Evolutionary conservation across 2,113 vertebrate species (phyloP).

Genomic region (Blennius ocellaris): DNA sequence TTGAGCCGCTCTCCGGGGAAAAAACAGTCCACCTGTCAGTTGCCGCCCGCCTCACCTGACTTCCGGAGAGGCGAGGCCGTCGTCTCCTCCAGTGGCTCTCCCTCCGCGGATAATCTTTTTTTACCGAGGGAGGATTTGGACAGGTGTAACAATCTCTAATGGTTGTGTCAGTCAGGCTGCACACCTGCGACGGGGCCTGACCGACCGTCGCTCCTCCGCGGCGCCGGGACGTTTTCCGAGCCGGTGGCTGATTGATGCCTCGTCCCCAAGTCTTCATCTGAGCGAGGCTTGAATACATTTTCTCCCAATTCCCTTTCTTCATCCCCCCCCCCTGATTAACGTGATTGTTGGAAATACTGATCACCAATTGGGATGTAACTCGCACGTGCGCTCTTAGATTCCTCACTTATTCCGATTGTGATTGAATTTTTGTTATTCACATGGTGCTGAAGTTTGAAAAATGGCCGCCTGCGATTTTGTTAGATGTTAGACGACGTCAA

Average conservation of each 20-base stretch:
- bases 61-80: conserved; percentile 29
- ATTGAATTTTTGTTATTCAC: conserved; percentile 67
- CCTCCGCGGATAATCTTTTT: conserved; percentile 67
- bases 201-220: conserved; percentile 14
- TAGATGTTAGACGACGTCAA: conserved; percentile 75
- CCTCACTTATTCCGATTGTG: no score
- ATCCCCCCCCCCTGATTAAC: not conserved
- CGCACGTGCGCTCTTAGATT: not conserved
- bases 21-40: conserved; percentile 67
- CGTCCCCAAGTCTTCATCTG: conserved; percentile 43
- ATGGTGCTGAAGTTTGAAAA: conserved; percentile 54
- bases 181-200: conserved; percentile 10
- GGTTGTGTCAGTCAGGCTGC: conserved; percentile 72
- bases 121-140: conserved; percentile 60
- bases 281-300: not conserved
- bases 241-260: conserved; percentile 43
- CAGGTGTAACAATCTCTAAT: conserved; percentile 77
- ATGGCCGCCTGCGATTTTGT: conserved; percentile 48
- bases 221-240: conserved; percentile 35
- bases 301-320: not conserved
- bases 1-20: conserved; percentile 43
- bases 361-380: conserved; percentile 32
- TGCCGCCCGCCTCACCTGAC: conserved; percentile 42
- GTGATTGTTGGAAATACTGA: not conserved
- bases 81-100: conserved; percentile 50